Base-by-base conservation (phyloP, 2,888 invertebrate species). In the Lissocephala sabroskyi region DNA sequence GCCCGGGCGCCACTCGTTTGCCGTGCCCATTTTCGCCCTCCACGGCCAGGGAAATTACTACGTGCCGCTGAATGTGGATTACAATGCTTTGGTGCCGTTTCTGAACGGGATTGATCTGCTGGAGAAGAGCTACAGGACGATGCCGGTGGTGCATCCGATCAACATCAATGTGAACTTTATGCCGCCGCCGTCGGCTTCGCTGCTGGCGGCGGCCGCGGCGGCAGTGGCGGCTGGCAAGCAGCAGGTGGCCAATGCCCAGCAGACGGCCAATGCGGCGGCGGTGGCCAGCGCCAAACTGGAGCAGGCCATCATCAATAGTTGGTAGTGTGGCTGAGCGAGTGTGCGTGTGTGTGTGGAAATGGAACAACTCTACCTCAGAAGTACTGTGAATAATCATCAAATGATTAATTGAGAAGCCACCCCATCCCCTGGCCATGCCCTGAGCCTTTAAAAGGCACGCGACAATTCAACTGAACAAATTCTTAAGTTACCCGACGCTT, bases 11-110 rank as follows among this genome's bases (percentile, higher is more conserved):
- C 82, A 78, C 32, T 66, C 79, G 26, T 82, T 89, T 59, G 87
- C 89, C 41, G 91, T 96, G 41, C 96, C 97, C 0, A 92, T 96
- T 30, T 97, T 97, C 83, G 96, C 95, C 2, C 86, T 97, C 29
- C 95, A 96, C 82, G 89, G 95, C n/a, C 90, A 91, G 58, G 96
- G 96, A 32, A 88, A 90, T 40, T 96, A 92, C 85, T 97, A 97
- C 86, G 89, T 97, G 45, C 96, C 97, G 1, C 85, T 96, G 52
- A 92, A 91, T 58, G 87, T 96, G 44, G 94, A 94, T 65, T 90
- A 91, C 71, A 87, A 91, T 41, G 86, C 91, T 29, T 82, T 95
- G 43, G 83, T 90, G 77, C 91, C 93, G 1, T 90, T 90, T 78
- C 85, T 93, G 17, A 89, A 89, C 40, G 86, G 88, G 3, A 86